Conservation (phyloP, 2,113 vertebrate genomes). For the Ctenomys sociabilis region DNA sequence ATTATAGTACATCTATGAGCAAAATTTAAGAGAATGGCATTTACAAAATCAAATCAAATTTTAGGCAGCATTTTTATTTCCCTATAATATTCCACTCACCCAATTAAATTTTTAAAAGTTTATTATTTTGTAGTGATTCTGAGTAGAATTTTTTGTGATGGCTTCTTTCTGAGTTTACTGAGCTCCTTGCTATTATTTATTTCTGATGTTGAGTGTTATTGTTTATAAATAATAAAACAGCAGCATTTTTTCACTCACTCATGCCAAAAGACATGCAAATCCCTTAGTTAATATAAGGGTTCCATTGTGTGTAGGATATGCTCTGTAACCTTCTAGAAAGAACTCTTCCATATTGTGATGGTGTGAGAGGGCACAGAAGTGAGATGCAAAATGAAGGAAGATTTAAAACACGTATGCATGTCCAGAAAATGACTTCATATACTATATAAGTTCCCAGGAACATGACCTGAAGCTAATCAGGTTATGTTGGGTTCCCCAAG, state of each 20-base stretch:
- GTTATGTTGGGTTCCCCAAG: not conserved
- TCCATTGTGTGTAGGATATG: not conserved
- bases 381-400: not conserved
- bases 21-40: not conserved
- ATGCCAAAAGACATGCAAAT: not conserved
- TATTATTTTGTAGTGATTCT: not conserved
- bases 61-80: constrained; percentile 32
- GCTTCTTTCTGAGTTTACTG: not conserved
- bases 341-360: not conserved
- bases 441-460: not conserved
- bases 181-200: not conserved
- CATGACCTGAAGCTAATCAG: not conserved
- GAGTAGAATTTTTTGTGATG: not conserved
- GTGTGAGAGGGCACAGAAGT: not conserved
- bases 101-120: constrained; percentile 16
- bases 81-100: not conserved
- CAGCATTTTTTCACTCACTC: not conserved
- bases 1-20: not conserved
- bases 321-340: not conserved
- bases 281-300: not conserved
- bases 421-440: not conserved
- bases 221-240: not conserved
- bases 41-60: constrained; percentile 26
- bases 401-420: not conserved
- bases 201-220: not conserved